These are phyloP conservation scores for Myotis myotis DNA, from an alignment of 2,797 vertebrate genomes.

Conservation along the genomic window DNA sequence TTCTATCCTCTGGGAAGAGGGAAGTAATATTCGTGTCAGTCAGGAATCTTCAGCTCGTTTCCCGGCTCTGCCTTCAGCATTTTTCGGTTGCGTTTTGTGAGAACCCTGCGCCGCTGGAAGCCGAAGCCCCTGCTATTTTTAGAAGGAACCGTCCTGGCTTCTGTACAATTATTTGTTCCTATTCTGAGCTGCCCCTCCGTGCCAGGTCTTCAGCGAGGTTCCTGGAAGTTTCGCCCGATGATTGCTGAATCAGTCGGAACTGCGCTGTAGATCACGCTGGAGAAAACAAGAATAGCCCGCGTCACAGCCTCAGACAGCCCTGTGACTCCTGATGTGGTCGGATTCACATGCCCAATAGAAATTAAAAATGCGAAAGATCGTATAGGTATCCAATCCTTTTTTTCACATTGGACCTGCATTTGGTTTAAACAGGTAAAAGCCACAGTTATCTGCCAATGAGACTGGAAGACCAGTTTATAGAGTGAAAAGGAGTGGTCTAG, in stretches of 20 bases:
- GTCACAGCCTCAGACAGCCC: neutral
- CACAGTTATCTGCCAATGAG: neutral
- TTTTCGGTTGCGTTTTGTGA: conserved; percentile 64
- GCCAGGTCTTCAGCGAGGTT: conserved; percentile 67
- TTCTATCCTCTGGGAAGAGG: conserved; percentile 83
- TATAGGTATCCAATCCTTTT: neutral
- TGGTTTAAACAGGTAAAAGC: neutral
- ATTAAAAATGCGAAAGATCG: neutral
- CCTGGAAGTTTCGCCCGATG: conserved; percentile 54
- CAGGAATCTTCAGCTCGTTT: conserved; percentile 79
- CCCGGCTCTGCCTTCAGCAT: conserved; percentile 64
- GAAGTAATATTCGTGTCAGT: conserved; percentile 81
- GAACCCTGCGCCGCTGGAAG: conserved; percentile 54
- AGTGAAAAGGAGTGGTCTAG: neutral
- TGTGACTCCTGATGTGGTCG: neutral
- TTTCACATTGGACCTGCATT: neutral
- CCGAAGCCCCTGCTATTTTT: conserved; percentile 65
- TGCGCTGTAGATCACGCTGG: conserved; percentile 45
- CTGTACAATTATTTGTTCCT: conserved; percentile 35
- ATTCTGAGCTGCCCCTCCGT: conserved; percentile 51
- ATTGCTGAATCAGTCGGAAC: conserved; percentile 64
- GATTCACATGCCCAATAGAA: neutral
- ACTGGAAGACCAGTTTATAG: neutral
- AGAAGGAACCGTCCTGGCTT: conserved; percentile 49
- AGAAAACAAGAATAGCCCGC: conserved; percentile 40